These are phyloP conservation scores for Paraescarpia echinospica DNA, from an alignment of 1,140 invertebrate species.

Conservation along the genomic window DNA sequence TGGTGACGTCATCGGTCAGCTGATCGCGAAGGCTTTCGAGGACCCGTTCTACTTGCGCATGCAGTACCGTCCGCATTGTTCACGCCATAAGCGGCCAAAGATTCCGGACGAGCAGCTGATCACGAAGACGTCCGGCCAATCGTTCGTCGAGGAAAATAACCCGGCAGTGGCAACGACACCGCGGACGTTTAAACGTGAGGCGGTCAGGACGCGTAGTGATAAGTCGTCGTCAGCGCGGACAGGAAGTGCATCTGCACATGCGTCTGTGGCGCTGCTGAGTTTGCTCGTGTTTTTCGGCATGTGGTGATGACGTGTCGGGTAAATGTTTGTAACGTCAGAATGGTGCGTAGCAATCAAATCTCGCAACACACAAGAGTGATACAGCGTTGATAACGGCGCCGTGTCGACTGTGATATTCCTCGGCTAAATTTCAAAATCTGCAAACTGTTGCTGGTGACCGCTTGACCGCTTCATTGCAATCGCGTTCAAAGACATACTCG, in stretches of 20 bases:
- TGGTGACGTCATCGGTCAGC: background rate
- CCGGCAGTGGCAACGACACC: background rate
- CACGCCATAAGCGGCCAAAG: background rate
- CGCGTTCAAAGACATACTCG: background rate
- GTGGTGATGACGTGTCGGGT: background rate
- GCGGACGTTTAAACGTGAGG: background rate
- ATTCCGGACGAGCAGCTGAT: background rate
- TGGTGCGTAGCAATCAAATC: no score
- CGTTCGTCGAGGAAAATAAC: background rate
- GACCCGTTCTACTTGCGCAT: conserved; percentile 12
- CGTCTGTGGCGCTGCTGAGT: background rate
- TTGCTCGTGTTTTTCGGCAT: background rate
- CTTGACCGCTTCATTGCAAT: background rate
- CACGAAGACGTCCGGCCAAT: background rate
- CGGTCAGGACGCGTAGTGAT: background rate
- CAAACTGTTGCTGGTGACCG: background rate
- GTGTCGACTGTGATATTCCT: background rate
- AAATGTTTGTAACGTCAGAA: background rate
- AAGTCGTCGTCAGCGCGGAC: background rate
- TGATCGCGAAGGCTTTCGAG: background rate
- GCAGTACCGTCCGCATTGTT: conserved; percentile 2
- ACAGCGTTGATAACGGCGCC: background rate
- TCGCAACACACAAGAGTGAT: background rate
- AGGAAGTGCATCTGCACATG: background rate
- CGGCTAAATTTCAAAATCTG: background rate